Conservation (phyloP, 2,888 invertebrate genomes). For the Tetranychus truncatus region DNA sequence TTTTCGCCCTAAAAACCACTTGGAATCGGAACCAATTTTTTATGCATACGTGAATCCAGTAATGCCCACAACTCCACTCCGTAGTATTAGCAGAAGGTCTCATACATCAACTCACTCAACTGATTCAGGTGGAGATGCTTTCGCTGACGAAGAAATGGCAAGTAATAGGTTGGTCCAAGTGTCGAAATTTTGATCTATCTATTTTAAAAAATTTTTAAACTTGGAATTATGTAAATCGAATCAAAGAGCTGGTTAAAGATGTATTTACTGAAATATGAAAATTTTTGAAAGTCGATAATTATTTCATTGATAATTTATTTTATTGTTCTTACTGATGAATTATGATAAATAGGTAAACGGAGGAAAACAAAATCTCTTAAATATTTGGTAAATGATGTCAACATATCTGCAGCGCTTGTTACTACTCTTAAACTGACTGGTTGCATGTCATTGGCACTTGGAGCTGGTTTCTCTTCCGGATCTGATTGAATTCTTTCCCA, state of each 20-base stretch:
- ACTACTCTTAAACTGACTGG: conserved; percentile 17
- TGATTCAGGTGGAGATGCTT: conserved; percentile 8
- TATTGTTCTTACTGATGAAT: background rate
- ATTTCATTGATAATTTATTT: too few relatives aligned
- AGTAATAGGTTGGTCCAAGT: background rate
- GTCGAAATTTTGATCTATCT: too few relatives aligned
- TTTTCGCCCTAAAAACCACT: too few relatives aligned
- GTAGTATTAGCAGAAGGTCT: conserved; percentile 22
- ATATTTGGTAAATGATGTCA: conserved; percentile 18
- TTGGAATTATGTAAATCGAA: too few relatives aligned
- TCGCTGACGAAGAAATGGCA: conserved; percentile 12
- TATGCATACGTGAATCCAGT: background rate
- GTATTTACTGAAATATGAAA: too few relatives aligned
- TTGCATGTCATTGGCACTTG: background rate
- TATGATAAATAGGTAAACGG: conserved; percentile 6
- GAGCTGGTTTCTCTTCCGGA: background rate
- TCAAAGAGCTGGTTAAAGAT: too few relatives aligned
- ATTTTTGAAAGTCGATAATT: too few relatives aligned
- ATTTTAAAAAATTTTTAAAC: too few relatives aligned
- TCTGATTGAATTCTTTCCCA: conserved; percentile 10
- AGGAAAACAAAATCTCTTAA: conserved; percentile 17
- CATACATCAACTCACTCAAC: conserved; percentile 18
- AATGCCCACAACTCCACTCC: conserved; percentile 26
- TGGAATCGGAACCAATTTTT: too few relatives aligned
- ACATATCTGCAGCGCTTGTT: conserved; percentile 18